These are phyloP conservation scores for Hypolimnas misippus DNA, from an alignment of 2,888 invertebrate species.

Conservation along the genomic window DNA sequence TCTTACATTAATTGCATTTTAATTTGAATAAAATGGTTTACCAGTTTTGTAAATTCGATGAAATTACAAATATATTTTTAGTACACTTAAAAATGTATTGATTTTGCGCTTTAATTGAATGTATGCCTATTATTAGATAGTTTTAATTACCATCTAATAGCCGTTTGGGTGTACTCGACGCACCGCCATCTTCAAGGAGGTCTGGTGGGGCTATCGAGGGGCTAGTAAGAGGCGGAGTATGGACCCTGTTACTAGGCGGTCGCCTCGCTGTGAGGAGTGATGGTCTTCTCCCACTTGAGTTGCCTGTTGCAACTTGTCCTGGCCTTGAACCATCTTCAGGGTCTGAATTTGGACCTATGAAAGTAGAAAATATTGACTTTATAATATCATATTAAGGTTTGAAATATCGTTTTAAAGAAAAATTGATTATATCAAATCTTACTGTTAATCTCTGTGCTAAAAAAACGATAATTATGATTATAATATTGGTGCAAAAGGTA, in stretches of 20 bases:
- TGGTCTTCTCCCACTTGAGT: slow-evolving; percentile 77
- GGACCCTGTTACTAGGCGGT: slow-evolving; percentile 85
- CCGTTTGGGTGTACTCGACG: slow-evolving; percentile 90
- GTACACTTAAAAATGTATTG: not conserved
- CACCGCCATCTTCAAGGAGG: slow-evolving; percentile 90
- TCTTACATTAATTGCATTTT: too few relatives aligned
- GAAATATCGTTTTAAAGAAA: too few relatives aligned
- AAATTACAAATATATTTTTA: not conserved
- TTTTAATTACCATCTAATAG: slow-evolving; percentile 83
- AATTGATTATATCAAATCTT: too few relatives aligned
- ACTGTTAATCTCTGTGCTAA: too few relatives aligned
- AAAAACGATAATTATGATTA: too few relatives aligned
- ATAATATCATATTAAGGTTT: too few relatives aligned
- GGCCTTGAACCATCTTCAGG: slow-evolving; percentile 90
- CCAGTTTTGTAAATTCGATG: too few relatives aligned
- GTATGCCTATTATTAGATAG: too few relatives aligned
- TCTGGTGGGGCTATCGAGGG: slow-evolving; percentile 86
- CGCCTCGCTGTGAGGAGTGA: slow-evolving; percentile 77
- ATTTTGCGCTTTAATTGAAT: too few relatives aligned
- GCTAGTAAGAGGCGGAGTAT: slow-evolving; percentile 89
- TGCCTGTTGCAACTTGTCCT: slow-evolving; percentile 88
- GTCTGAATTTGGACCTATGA: slow-evolving; percentile 87
- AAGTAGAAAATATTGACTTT: not conserved
- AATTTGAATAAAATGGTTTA: too few relatives aligned
- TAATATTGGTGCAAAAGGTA: too few relatives aligned